Conservation (phyloP, 2,888 invertebrate genomes). For the Peribatodes rhomboidaria region DNA sequence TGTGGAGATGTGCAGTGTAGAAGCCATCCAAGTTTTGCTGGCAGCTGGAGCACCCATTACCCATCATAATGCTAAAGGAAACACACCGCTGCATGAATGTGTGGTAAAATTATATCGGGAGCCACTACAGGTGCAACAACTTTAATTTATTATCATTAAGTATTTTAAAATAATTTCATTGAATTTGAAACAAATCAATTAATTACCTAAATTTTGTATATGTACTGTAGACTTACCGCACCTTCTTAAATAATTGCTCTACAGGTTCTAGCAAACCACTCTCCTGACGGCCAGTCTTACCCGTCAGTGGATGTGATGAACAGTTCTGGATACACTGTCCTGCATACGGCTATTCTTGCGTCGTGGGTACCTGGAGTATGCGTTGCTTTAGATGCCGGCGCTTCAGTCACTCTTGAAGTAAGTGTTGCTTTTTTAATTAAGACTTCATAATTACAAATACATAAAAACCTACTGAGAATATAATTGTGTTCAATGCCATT, state of each 20-base stretch:
- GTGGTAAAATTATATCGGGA: constrained; percentile 44
- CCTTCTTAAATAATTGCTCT: constrained; percentile 29
- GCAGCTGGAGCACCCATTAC: constrained; percentile 39
- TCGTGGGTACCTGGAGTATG: constrained; percentile 77
- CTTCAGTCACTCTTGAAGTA: constrained; percentile 68
- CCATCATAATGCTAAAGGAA: constrained; percentile 40
- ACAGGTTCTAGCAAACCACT: constrained; percentile 39
- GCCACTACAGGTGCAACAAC: constrained; percentile 43
- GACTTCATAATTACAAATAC: no score
- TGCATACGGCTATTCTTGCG: constrained; percentile 72
- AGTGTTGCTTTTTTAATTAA: no score
- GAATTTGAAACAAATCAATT: not conserved
- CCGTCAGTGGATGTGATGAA: constrained; percentile 43
- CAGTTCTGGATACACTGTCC: constrained; percentile 58
- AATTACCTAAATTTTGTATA: not conserved
- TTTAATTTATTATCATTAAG: not conserved
- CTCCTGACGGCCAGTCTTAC: constrained; percentile 8
- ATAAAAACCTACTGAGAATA: no score
- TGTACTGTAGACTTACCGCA: no score
- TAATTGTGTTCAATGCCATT: no score
- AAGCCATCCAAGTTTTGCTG: constrained; percentile 38
- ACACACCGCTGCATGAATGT: constrained; percentile 51
- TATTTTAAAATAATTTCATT: not conserved
- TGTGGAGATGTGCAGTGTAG: constrained; percentile 46
- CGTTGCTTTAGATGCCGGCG: constrained; percentile 76